Evolutionary conservation across 2,113 vertebrate genomes (phyloP), one percentile per base, ranked within the genome.

Genomic region (Brevimyrus niger): DNA sequence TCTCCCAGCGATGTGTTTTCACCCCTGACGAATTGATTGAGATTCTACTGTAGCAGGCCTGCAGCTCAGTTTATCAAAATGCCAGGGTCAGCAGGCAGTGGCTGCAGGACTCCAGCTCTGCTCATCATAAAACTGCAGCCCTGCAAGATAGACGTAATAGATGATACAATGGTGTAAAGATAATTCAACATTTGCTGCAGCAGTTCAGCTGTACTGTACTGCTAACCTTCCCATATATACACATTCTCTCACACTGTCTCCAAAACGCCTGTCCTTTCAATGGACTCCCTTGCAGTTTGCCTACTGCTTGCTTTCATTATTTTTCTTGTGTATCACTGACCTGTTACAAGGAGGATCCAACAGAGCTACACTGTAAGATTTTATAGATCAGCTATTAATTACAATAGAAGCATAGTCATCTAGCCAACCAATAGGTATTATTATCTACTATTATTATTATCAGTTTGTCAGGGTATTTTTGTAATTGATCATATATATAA

Each of bases 81-180:
- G 85, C 80, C 85, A 85, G 90, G 91, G 92, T 92, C 91, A 93
- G 92, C 92, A 93, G 90, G 89, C 87, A 86, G 87, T 44, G 55
- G 44, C 90, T 90, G 47, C 88, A 55, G 51, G 53, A 47, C 90
- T 44, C 53, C 90, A 47, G 89, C 84, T 73, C 87, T 44, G 85
- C 80, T 89, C 89, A 89, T 53, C 80, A 76, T 90, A 87, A 88
- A 87, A 85, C 89, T 89, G 89, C 89, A 55, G 73, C 50, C 85
- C 53, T 48, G 51, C 35, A 85, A 89, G 23, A 44, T 38, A 76
- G 11, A 76, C 35, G 4, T 76, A 38, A 76, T 76, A 76, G 69
- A 76, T 76, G 69, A 76, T 38, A 76, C 69, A 76, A 17, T 38
- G 35, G 27, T 19, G 35, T 76, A 76, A 76, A 76, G 69, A 76